Base-by-base conservation (phyloP, 1,140 invertebrate genomes). In the Drosophila novamexicana region DNA sequence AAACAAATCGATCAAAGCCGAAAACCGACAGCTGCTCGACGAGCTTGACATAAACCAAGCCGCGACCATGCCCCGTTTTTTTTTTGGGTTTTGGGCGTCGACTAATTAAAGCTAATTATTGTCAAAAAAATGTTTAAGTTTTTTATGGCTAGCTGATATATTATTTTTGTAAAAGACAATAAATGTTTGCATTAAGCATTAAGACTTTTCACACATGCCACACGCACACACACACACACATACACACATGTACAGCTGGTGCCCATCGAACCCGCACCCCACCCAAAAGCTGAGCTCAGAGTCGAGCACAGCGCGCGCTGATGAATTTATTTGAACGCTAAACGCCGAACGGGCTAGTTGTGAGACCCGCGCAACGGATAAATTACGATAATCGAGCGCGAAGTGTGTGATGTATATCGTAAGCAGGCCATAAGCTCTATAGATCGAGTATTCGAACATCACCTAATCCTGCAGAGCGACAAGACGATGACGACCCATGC, bases 301-400 rank as follows among this genome's bases (percentile, higher is more conserved):
- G 68, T 52, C 66, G 65, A 61, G 53, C 61, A 54, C 47, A 64
- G 47, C 45, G 34, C 37, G 22, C 40, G 14, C 29, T 85, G 83
- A 85, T 90, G 78, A 81, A 77, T 90, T 90, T 90, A 90, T 90
- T 90, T 90, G 75, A 63, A 76, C 75, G 85, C 69, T 90, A 90
- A 90, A 81, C 86, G 86, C 53, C 47, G 86, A 90, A 90, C 86
- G 81, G 81, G 75, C 57, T 72, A 79, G 85, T 90, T 76, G 81
- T 90, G 79, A 90, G 83, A 68, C 37, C 67, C 76, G 83, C 68
- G 62, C 53, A 71, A 52, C 61, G 64, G 4, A 22, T 14, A 44
- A 32, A 34, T 22, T 18, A 53, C 40, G 12, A 22, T 44, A 58
- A 47, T 16, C 16, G 45, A 4, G 18, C 29, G 58, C 18, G 39